A percentile compares a stretch with the other conserved stretches of the same genome.
Conservation (phyloP, 2,113 vertebrate species). For the Bubalus kerabau region DNA sequence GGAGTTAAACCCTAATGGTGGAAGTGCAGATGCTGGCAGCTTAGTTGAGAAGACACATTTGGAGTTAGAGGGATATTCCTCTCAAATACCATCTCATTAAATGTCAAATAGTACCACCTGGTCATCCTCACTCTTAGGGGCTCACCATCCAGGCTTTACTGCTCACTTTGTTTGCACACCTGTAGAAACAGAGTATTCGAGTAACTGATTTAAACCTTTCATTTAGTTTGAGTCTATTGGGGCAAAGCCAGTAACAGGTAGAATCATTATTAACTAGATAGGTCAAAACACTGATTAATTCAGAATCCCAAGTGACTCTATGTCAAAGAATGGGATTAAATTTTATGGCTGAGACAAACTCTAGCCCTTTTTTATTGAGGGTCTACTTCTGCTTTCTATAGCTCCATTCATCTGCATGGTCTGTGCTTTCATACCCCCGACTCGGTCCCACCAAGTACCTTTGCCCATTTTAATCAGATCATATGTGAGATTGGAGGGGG, state of each 20-base stretch:
- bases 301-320: not conserved
- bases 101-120: not conserved
- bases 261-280: not conserved
- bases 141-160: not conserved
- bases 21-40: not conserved
- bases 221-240: not conserved
- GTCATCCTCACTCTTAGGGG: not conserved
- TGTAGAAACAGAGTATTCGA: not conserved
- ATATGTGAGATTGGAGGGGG: not conserved
- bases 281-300: not conserved
- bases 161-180: not conserved
- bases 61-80: not conserved
- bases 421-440: not conserved
- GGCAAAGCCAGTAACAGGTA: not conserved
- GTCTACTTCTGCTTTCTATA: not conserved
- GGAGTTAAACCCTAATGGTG: not conserved
- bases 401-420: not conserved
- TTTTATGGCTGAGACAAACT: slow-evolving; percentile 15
- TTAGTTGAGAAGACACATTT: not conserved
- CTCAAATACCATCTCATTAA: not conserved
- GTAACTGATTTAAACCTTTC: not conserved
- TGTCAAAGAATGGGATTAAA: not conserved
- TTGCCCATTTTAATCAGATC: not conserved
- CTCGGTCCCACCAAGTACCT: not conserved
- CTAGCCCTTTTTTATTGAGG: not conserved